Conservation (phyloP, 2,113 vertebrate genomes). For the Cnemophilus loriae region DNA sequence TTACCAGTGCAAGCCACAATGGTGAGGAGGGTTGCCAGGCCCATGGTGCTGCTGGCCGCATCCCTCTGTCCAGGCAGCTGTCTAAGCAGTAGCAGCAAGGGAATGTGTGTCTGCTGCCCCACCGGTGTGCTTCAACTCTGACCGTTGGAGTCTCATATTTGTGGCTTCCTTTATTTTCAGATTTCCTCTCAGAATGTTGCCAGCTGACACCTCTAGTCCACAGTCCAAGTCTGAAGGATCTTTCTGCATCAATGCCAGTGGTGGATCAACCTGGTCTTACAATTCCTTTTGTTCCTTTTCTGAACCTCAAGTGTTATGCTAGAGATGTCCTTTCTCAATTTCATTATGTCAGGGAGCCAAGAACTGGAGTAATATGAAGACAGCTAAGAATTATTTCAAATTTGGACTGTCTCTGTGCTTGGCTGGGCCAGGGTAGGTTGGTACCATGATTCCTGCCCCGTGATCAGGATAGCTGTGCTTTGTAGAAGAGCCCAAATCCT, state of each 20-base stretch:
- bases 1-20: not conserved
- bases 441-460: not conserved
- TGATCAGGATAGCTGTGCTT: not conserved
- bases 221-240: not conserved
- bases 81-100: not conserved
- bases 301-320: not conserved
- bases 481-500: not conserved
- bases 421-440: not conserved
- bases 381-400: not conserved
- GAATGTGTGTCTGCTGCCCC: not conserved
- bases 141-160: not conserved
- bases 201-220: not conserved
- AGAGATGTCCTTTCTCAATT: not conserved
- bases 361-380: not conserved
- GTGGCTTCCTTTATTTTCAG: not conserved
- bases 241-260: not conserved
- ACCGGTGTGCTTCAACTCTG: not conserved
- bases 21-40: not conserved
- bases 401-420: not conserved
- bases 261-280: not conserved
- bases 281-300: not conserved
- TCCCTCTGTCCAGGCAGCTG: not conserved
- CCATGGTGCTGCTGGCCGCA: not conserved
- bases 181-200: not conserved
- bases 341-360: not conserved